Evolutionary conservation across 30 jellyfish, hydroid and myxozoan genomes (phyloP).

Genomic region (Cassiopea xamachana): DNA sequence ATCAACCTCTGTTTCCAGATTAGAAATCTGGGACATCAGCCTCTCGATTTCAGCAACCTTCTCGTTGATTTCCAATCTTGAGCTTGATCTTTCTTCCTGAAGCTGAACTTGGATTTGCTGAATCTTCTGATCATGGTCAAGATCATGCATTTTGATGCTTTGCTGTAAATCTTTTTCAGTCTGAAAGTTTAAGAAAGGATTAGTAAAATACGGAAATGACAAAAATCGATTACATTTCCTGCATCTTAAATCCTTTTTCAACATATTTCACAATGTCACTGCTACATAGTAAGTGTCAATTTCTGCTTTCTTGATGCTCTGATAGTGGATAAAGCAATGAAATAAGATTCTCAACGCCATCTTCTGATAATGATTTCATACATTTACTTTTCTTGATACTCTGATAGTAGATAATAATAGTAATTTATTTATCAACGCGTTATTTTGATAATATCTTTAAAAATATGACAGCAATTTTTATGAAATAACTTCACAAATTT

Average conservation of each 20-base stretch:
- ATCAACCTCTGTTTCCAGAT: slow-evolving; percentile 77
- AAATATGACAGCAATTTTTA: background rate
- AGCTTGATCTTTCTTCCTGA: slow-evolving; percentile 79
- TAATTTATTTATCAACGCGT: too few species aligned
- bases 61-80: slow-evolving; percentile 66
- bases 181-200: slow-evolving; percentile 29
- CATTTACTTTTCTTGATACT: too few species aligned
- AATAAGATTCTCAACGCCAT: too few species aligned
- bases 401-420: too few species aligned
- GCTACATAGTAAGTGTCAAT: background rate
- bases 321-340: too few species aligned
- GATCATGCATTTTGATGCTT: slow-evolving; percentile 63
- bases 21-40: slow-evolving; percentile 64
- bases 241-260: background rate
- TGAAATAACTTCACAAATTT: background rate
- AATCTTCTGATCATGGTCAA: slow-evolving; percentile 85
- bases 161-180: slow-evolving; percentile 83
- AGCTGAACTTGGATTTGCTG: slow-evolving; percentile 78
- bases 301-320: too few species aligned
- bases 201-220: background rate
- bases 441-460: too few species aligned
- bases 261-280: background rate
- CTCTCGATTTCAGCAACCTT: slow-evolving; percentile 82
- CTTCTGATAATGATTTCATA: too few species aligned
- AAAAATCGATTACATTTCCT: background rate